Evolutionary conservation across 1,140 invertebrate genomes (phyloP), one percentile per base, ranked within the genome.

Genomic region (Diachasmimorpha longicaudata): DNA sequence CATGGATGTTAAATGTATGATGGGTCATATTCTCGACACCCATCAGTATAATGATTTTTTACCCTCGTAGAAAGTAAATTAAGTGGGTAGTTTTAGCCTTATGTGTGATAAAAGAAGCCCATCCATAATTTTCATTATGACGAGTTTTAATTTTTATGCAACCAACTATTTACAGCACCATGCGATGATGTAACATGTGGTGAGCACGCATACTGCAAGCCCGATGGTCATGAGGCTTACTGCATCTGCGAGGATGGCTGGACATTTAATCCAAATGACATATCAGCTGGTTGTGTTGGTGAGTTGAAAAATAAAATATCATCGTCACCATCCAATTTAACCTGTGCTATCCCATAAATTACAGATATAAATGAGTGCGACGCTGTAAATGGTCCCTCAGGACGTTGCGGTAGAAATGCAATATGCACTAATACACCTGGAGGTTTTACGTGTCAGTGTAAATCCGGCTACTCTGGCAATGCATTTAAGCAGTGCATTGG

Each of bases 311-410:
- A 37, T 16, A 23, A 74, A 67, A 36, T 67, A 14, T 46, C 19
- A 68, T 36, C 66, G 14, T 68, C 37, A 6, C 25, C 23, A 55
- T 55, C n/a, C 48, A 55, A 55, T 55, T 55, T 55, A n/a, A 55
- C 48, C 48, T 4, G 14, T 14, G 19, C n/a, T 55, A 42, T 9
- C 13, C 39, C 39, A 42, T 63, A 63, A 63, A 63, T 63, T 83
- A n/a, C 77, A 93, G 96, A 98, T 87, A 95, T 99, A 76, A 93
- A 99, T 85, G 98, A 99, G 90, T 99, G 98, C 85, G 95, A 96
- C 81, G 88, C 89, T 42, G 85, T 92, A 11, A 91, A 94, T 81
- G 95, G 95, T 71, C 93, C 93, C 8, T 93, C 91, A 48, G 96
- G 95, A 77, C 91, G 93, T 74, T 98, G 97, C 87, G 96, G 95